Base-by-base conservation (phyloP, 2,888 invertebrate genomes). In the Cheilosia urbana region DNA sequence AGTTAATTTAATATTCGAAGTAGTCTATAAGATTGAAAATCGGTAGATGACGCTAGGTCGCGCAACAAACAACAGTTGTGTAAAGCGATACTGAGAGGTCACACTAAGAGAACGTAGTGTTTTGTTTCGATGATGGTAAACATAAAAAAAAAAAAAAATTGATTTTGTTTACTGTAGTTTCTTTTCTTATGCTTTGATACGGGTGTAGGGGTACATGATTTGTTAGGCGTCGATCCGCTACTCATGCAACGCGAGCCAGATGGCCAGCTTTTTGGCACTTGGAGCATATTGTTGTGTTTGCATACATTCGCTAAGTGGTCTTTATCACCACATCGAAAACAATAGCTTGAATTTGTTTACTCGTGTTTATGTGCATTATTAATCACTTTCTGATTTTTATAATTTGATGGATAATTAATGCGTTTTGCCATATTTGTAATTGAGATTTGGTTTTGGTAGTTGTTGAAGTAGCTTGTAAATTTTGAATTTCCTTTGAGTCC, bases 251-350 rank as follows among this genome's bases (percentile, higher is more conserved):
- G 15, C 60, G 71, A n/a, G 47, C 58, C n/a, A 71, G 15, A 49
- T 71, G 71, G 21, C 58, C 58, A 4, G 19, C 17, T 27, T 71
- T 71, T 21, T 27, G 45, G n/a, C 58, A 60, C 24, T 47, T 58
- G 37, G 71, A 71, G 34, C 71, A 71, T 15, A 34, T 47, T 7
- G 71, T 21, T 24, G 47, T 71, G 71, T 11, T 71, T 71, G 58
- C 71, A 71, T 34, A 49, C 49, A 49, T 71, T 60, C 11, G 71
- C 58, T n/a, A 71, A 11, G 19, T 71, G 60, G 11, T 71, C 60
- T 60, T 58, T 62, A 30, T 51, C 27, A n/a, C 72, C 72, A 7
- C 60, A 62, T 27, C 72, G 72, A 21, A 62, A 72, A 51, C 72
- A 62, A 49, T 11, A 37, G 11, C 17, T 34, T 11, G 34, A 34